Conservation (phyloP, 2,113 vertebrate genomes). For the Sinocyclocheilus grahami region DNA sequence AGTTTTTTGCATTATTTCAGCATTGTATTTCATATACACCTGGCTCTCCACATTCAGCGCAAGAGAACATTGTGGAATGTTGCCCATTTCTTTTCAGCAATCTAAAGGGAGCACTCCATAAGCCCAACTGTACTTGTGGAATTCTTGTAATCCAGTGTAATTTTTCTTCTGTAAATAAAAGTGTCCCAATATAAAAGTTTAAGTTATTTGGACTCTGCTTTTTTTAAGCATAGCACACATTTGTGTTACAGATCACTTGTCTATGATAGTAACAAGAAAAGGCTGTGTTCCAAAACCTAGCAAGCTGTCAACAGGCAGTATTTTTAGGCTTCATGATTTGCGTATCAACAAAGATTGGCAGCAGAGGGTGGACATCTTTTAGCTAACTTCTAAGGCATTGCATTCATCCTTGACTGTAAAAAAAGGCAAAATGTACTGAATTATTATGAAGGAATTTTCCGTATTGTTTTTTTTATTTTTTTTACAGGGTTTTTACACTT, state of each 20-base stretch:
- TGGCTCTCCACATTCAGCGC: constrained; percentile 35
- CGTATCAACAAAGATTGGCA: too few relatives aligned
- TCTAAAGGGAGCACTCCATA: constrained; percentile 62
- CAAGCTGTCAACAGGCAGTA: not conserved
- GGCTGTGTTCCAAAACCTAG: not conserved
- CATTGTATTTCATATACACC: constrained; percentile 27
- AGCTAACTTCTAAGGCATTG: too few relatives aligned
- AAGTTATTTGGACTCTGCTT: constrained; percentile 18
- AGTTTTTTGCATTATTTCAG: constrained; percentile 25
- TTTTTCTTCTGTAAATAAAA: constrained; percentile 81
- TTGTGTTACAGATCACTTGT: not conserved
- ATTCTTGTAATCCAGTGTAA: constrained; percentile 75
- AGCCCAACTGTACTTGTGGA: constrained; percentile 77
- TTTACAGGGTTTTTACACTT: too few relatives aligned
- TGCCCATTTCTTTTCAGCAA: constrained; percentile 34
- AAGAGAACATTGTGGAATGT: constrained; percentile 50
- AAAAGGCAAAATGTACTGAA: too few relatives aligned
- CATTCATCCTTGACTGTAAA: too few relatives aligned
- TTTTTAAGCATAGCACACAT: not conserved
- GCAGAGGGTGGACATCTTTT: too few relatives aligned
- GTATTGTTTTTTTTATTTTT: too few relatives aligned
- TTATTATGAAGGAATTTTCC: too few relatives aligned
- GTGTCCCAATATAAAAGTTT: constrained; percentile 75
- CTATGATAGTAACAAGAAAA: not conserved
- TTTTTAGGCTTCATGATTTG: not conserved